Evolutionary conservation across 2,888 invertebrate genomes (phyloP), one percentile per base, ranked within the genome.

Genomic region (Nebria brevicollis): DNA sequence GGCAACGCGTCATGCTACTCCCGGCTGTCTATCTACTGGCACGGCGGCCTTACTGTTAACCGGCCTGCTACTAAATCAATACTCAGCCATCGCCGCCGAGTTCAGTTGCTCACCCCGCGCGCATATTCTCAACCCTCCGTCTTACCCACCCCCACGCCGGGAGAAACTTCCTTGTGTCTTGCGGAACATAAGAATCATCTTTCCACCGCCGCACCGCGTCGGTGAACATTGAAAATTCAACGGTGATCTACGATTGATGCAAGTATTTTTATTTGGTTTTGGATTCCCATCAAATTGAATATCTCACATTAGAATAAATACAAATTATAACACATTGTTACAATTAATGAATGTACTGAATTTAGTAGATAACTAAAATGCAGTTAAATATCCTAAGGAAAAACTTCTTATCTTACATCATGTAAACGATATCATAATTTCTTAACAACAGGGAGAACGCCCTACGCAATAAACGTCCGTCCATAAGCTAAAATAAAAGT

Each of bases 11-110:
- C 89, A 89, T 88, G 88, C 88, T 77, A 77, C 68, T 68, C 77
- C 87, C 87, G 88, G 86, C 88, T 89, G 89, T 89, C 89, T 89
- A 89, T 89, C 89, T 87, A 87, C 86, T 87, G 74, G 77, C 77
- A 77, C 77, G 72, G 77, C 73, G 78, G 78, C 78, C 78, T 78
- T 78, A 73, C 78, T 73, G 78, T 80, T 80, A 80, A 80, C 88
- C 88, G 88, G 88, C 88, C 87, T 88, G 88, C 88, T 89, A 89
- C 89, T 89, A 89, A 89, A 89, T 89, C 89, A 89, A 89, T 89
- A 88, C 88, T 87, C 85, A 86, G 85, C 85, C 86, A 85, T 83
- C 84, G 83, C 83, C 86, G 83, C 85, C 83, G 83, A 83, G 82
- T 83, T 77, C 82, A 85, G 82, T 82, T 84, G 83, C 84, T 84